Percentiles rank a stretch among this genome's conserved stretches.
phyloP scores from a whole-genome alignment of 2,797 vertebrate species.

The Mormyrops attenuatus region DNA sequence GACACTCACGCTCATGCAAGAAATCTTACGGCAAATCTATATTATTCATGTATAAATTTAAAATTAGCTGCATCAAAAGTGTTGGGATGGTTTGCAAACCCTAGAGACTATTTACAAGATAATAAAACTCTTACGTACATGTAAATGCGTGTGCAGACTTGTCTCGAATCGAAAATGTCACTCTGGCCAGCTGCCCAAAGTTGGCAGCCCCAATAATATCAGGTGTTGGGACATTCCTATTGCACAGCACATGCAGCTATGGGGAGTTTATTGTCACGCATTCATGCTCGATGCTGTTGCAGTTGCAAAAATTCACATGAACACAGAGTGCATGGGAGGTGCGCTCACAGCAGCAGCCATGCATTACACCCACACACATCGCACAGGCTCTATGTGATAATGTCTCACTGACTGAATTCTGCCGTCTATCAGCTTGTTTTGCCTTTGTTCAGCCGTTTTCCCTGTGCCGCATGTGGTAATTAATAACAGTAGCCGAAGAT shows the following conservation, averaged over 20 bases:
- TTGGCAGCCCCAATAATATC: neutral
- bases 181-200: neutral
- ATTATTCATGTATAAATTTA: neutral
- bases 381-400: neutral
- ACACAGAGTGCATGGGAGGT: constrained; percentile 2
- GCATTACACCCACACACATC: neutral
- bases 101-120: neutral
- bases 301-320: constrained; percentile 4
- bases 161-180: neutral
- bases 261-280: neutral
- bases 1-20: neutral
- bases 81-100: neutral
- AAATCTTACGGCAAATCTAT: neutral
- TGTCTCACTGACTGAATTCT: neutral
- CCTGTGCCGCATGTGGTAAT: neutral
- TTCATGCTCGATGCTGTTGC: neutral
- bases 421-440: neutral
- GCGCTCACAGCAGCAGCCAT: neutral
- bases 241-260: neutral
- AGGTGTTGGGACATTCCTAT: neutral
- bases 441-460: neutral
- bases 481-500: neutral
- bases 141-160: neutral
- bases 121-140: neutral
- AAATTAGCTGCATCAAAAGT: neutral